phyloP scores from a whole-genome alignment of 2,797 vertebrate genomes.

The Tarsius wallacei region DNA sequence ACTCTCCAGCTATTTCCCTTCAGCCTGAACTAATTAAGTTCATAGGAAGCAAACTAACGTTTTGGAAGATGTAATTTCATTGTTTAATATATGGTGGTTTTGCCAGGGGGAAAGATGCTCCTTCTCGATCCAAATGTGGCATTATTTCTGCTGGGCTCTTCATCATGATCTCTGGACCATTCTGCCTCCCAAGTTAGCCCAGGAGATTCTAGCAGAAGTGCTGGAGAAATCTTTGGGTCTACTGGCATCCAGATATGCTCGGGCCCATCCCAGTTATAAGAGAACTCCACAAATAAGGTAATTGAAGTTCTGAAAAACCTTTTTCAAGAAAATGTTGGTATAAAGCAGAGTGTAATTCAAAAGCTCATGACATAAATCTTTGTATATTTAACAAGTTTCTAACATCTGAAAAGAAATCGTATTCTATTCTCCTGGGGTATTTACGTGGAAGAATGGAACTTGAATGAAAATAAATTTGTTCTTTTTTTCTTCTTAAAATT shows the following conservation, averaged over 20 bases:
- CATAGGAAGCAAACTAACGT: conserved; percentile 85
- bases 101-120: conserved; percentile 98
- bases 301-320: conserved; percentile 61
- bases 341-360: conserved; percentile 61
- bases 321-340: conserved; percentile 56
- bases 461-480: conserved; percentile 43
- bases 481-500: conserved; percentile 51
- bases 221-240: conserved; percentile 94
- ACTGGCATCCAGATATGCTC: conserved; percentile 95
- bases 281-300: conserved; percentile 98
- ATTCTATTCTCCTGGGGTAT: conserved; percentile 35
- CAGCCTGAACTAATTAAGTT: conserved; percentile 90
- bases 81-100: conserved; percentile 89
- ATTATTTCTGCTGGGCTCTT: conserved; percentile 96
- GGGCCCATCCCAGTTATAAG: conserved; percentile 94
- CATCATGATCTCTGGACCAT: conserved; percentile 95
- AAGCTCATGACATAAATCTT: conserved; percentile 15
- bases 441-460: conserved; percentile 45
- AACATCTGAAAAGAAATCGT: conserved; percentile 60
- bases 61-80: conserved; percentile 81
- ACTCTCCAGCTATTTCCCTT: conserved; percentile 89
- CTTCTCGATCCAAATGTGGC: conserved; percentile 99
- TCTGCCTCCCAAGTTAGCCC: conserved; percentile 93
- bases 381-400: conserved; percentile 70
- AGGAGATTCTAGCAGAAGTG: conserved; percentile 94